Evolutionary conservation across 53 echinoderm and acorn worm species (phyloP).

Genomic region (Hippasteria phrygiana): DNA sequence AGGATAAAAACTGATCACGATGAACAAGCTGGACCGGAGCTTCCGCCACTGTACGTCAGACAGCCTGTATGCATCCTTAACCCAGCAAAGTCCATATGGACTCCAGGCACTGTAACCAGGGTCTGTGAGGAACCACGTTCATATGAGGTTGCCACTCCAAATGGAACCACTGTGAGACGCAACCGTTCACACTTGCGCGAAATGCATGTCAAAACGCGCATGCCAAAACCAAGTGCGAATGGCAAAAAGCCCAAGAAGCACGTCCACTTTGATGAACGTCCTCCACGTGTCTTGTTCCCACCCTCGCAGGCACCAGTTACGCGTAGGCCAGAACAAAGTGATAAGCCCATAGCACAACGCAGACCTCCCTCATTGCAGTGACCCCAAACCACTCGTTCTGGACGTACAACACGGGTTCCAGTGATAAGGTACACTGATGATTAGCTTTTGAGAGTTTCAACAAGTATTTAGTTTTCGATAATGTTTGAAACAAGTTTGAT

Average conservation of each 20-base stretch:
- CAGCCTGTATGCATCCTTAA: constrained; percentile 70
- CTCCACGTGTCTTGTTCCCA: too few relatives aligned
- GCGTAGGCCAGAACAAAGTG: too few relatives aligned
- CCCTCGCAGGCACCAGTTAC: too few relatives aligned
- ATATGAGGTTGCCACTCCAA: constrained; percentile 47
- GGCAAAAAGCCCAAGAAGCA: neutral
- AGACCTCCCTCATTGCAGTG: too few relatives aligned
- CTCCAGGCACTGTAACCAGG: constrained; percentile 23
- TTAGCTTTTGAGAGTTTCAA: too few relatives aligned
- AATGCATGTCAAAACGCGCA: neutral
- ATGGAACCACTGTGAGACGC: constrained; percentile 27
- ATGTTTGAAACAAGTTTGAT: too few relatives aligned
- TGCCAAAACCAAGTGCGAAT: too few relatives aligned
- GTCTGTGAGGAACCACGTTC: constrained; percentile 45
- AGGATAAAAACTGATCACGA: constrained; percentile 65
- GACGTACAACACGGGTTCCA: too few relatives aligned
- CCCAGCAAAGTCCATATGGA: constrained; percentile 6
- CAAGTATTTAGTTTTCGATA: too few relatives aligned
- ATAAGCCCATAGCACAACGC: too few relatives aligned
- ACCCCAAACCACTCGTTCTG: too few relatives aligned
- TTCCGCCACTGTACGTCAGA: constrained; percentile 65
- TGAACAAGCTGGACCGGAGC: constrained; percentile 42
- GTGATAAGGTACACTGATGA: too few relatives aligned
- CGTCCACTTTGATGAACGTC: constrained; percentile 7
- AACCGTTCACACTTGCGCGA: constrained; percentile 62